These are phyloP conservation scores for Hemiscyllium ocellatum DNA, from an alignment of 2,113 vertebrate genomes.

Conservation along the genomic window DNA sequence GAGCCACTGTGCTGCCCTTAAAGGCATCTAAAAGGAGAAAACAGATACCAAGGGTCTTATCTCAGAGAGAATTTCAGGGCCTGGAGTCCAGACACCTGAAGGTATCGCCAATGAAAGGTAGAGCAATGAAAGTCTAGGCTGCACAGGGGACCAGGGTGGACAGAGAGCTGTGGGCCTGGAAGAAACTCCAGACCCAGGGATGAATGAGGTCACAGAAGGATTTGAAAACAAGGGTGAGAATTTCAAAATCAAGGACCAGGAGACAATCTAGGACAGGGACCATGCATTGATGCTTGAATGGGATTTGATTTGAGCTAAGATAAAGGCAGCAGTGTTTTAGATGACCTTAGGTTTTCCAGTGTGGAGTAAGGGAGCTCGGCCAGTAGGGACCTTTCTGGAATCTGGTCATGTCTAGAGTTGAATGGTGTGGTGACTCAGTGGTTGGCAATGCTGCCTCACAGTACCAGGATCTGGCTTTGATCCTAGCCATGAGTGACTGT, in stretches of 20 bases:
- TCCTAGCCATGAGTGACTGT: too few relatives aligned
- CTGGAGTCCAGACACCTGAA: neutral
- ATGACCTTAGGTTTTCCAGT: neutral
- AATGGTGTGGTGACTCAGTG: neutral
- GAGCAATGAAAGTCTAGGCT: neutral
- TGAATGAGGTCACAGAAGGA: neutral
- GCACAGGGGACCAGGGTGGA: neutral
- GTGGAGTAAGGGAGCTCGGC: neutral
- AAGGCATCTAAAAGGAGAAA: neutral
- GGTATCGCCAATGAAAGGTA: neutral
- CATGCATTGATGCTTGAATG: neutral
- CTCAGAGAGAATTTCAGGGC: neutral
- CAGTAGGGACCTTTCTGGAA: neutral
- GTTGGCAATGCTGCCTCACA: too few relatives aligned
- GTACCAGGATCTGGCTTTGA: too few relatives aligned
- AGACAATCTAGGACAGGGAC: neutral
- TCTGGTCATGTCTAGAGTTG: neutral
- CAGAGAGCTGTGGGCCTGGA: neutral
- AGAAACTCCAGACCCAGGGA: neutral
- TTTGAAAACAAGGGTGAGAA: neutral
- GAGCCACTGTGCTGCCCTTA: too few relatives aligned
- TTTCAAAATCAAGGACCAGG: neutral
- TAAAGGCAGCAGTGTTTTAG: neutral
- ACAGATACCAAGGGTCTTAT: neutral
- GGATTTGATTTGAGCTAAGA: neutral